These are phyloP conservation scores for Rhynchomys soricoides DNA, from an alignment of 2,113 vertebrate genomes.

Conservation along the genomic window DNA sequence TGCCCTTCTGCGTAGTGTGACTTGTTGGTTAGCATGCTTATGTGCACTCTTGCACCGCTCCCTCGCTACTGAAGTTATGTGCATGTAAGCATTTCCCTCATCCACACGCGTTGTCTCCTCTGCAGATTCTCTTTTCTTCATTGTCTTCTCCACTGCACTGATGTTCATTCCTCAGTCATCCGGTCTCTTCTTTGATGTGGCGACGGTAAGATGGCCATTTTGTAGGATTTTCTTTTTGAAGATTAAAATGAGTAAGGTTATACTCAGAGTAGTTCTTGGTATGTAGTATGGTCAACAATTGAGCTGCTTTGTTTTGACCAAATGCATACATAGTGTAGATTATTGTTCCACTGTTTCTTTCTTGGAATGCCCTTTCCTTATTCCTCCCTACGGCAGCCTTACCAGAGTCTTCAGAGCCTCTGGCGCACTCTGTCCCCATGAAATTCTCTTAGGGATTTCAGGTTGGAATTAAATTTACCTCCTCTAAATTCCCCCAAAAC, in stretches of 20 bases:
- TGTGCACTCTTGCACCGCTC: neutral
- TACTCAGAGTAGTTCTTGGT: neutral
- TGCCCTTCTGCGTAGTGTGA: neutral
- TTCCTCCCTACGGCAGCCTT: neutral
- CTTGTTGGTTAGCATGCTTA: neutral
- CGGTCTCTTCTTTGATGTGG: neutral
- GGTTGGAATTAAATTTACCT: neutral
- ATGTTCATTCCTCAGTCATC: neutral
- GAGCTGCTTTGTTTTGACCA: conserved; percentile 4
- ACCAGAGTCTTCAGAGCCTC: neutral
- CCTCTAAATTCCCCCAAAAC: neutral
- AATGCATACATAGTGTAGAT: neutral
- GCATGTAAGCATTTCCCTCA: neutral
- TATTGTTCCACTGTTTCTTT: neutral
- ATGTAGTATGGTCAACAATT: neutral
- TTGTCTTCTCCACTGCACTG: neutral
- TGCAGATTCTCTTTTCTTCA: neutral
- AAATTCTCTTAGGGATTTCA: neutral
- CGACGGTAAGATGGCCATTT: neutral
- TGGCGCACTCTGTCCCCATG: neutral
- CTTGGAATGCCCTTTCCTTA: neutral
- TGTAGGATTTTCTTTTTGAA: neutral
- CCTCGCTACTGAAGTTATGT: neutral
- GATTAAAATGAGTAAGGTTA: conserved; percentile 4
- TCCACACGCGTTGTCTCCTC: neutral